Evolutionary conservation across 2,113 vertebrate genomes (phyloP), one percentile per base, ranked within the genome.

Genomic region (Gobio gobio): DNA sequence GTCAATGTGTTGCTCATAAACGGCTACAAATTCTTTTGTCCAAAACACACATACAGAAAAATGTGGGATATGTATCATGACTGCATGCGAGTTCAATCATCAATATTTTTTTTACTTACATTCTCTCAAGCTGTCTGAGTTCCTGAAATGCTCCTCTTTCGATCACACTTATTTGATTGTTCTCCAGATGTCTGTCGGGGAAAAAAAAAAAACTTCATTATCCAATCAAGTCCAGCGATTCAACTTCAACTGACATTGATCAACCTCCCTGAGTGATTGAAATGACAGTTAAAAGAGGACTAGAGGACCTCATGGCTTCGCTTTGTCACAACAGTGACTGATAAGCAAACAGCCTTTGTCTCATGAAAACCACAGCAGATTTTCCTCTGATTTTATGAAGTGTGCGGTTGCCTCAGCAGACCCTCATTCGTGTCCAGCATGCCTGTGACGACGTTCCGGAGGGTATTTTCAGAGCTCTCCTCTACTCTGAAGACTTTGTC

Each of bases 91-190:
- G 24, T 33, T 29, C 43, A 74, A 26, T 49, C 43, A 74, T 7
- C 14, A 49, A 49, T 12, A 18, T 76, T 76, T 76, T 56, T 76
- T 14, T 66, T 86, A 98, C 98, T 99, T 91, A 99, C 98, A 99
- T 93, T 86, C 98, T 94, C 86, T 99, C 98, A 10, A 99, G 95
- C 93, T 98, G 96, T 87, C 98, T 96, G 86, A 99, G 95, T 90
- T 99, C 98, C 92, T 99, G 97, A 92, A 99, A 99, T 20, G 98
- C 96, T 92, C 98, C 98, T 94, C 98, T 95, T 93, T 99, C 98
- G 2, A 99, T 96, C 85, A 97, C 92, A 47, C 94, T 99, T 92
- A 99, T 96, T 90, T 99, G 98, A 94, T 99, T 99, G 91, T 99
- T 97, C 94, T 98, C 97, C 94, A 99, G 95, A 90, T 99, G 98